Evolutionary conservation across 92 coral and sea anemone species (phyloP).

Genomic region (Epizoanthus scotinus): DNA sequence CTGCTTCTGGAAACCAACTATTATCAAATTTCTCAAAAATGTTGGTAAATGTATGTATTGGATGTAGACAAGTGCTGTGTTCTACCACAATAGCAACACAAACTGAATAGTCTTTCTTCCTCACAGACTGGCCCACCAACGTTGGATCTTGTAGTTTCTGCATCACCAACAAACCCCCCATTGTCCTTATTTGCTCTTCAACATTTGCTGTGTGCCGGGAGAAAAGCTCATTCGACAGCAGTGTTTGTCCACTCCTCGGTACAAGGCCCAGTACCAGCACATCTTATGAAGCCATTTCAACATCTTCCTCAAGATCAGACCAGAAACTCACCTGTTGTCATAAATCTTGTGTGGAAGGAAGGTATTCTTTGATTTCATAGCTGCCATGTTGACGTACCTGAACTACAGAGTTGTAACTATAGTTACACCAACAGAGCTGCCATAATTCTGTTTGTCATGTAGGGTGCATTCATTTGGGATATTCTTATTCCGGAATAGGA

Average conservation of each 20-base stretch:
- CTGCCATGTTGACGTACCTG: no score
- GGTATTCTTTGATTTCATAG: slow-evolving; percentile 39
- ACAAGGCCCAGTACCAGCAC: slow-evolving; percentile 49
- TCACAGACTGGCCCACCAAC: slow-evolving; percentile 61
- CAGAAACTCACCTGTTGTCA: slow-evolving; percentile 54
- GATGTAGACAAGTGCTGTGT: no score
- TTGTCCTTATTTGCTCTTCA: slow-evolving; percentile 69
- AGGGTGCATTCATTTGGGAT: no score
- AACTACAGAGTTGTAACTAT: not conserved
- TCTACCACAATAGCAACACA: not conserved
- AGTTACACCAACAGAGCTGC: no score
- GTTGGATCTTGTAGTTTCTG: slow-evolving; percentile 80
- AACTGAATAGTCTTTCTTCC: not conserved
- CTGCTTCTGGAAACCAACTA: no score
- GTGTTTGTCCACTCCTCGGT: slow-evolving; percentile 76
- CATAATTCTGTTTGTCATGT: no score
- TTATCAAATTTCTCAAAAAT: no score
- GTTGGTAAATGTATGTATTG: no score
- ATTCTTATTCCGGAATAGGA: no score
- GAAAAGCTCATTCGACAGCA: slow-evolving; percentile 61
- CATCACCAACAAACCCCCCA: slow-evolving; percentile 91
- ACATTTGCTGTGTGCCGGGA: slow-evolving; percentile 67
- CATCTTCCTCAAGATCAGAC: slow-evolving; percentile 7
- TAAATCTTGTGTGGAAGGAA: slow-evolving; percentile 89
- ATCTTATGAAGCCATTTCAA: slow-evolving; percentile 41